Evolutionary conservation across 1,140 invertebrate species (phyloP).

Genomic region (Drosophila persimilis): DNA sequence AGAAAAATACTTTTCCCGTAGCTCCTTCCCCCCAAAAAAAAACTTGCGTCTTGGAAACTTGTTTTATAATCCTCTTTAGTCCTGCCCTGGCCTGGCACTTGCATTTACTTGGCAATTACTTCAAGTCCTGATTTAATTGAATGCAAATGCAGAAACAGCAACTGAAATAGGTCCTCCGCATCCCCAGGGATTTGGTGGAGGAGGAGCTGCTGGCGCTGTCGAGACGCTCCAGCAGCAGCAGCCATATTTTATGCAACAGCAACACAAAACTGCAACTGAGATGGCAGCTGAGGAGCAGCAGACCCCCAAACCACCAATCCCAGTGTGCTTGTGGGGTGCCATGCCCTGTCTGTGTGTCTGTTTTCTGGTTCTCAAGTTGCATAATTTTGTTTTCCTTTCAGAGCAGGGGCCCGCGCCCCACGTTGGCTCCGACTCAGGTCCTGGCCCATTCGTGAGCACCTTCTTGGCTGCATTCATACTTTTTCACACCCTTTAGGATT

Average conservation of each 20-base stretch:
- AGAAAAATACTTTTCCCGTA: constrained; percentile 26
- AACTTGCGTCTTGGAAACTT: constrained; percentile 43
- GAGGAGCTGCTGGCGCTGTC: constrained; percentile 7
- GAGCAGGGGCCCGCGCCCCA: constrained; percentile 53
- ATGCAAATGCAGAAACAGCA: constrained; percentile 48
- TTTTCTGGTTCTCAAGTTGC: constrained; percentile 68
- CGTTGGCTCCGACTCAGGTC: neutral
- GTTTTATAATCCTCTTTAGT: constrained; percentile 29
- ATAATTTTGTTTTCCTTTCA: constrained; percentile 77
- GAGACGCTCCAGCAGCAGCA: constrained; percentile 31
- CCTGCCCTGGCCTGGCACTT: constrained; percentile 4
- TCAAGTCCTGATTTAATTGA: constrained; percentile 47
- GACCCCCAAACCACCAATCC: neutral
- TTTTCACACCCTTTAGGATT: constrained; percentile 80
- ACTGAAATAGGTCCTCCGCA: constrained; percentile 32
- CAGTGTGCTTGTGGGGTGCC: neutral
- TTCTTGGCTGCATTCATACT: constrained; percentile 73
- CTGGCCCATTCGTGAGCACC: constrained; percentile 35
- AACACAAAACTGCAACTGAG: constrained; percentile 52
- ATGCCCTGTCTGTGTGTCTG: constrained; percentile 35
- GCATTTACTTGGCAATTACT: constrained; percentile 53
- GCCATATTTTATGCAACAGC: constrained; percentile 52
- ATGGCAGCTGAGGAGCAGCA: constrained; percentile 47
- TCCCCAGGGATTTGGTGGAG: constrained; percentile 1
- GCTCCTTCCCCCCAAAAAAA: constrained; percentile 1